A percentile compares a stretch with the other conserved stretches of the same genome.
phyloP scores from a whole-genome alignment of 1,140 invertebrate genomes.

The Callitettix versicolor region DNA sequence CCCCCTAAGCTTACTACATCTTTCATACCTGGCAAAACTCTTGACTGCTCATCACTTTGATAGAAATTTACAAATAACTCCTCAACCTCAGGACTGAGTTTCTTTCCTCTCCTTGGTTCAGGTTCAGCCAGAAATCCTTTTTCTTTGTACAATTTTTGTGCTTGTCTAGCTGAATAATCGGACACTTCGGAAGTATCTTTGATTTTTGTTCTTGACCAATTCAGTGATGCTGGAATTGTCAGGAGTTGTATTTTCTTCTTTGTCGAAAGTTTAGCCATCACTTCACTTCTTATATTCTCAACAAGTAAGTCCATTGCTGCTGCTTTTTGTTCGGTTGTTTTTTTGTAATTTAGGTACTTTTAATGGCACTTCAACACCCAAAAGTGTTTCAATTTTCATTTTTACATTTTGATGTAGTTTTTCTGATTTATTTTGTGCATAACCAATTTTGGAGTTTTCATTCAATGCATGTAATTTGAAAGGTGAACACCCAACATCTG shows the following conservation, averaged over 20 bases:
- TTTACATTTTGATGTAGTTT: slow-evolving; percentile 1
- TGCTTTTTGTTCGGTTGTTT: background rate
- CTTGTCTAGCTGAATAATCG: slow-evolving; percentile 2
- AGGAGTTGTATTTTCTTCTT: background rate
- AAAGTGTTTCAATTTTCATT: background rate
- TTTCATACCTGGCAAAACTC: slow-evolving; percentile 4
- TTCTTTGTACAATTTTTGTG: slow-evolving; percentile 3
- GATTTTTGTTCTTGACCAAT: background rate
- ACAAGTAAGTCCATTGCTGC: background rate
- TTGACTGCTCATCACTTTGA: slow-evolving; percentile 4
- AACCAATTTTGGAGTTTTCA: too few species aligned
- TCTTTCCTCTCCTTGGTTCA: background rate
- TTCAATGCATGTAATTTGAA: slow-evolving; percentile 2
- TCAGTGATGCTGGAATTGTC: background rate
- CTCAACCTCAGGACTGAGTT: background rate
- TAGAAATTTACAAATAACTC: background rate
- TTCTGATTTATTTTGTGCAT: too few species aligned
- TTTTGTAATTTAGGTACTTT: slow-evolving; percentile 1
- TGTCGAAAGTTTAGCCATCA: background rate
- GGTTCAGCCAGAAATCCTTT: slow-evolving; percentile 5
- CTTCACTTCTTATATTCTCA: background rate
- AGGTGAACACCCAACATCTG: too few species aligned
- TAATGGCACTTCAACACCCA: background rate
- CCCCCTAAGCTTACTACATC: too few species aligned
- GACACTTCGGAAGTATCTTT: background rate